Evolutionary conservation across 2,888 invertebrate genomes (phyloP), one percentile per base, ranked within the genome.

Genomic region (Phymatocera aterrima): DNA sequence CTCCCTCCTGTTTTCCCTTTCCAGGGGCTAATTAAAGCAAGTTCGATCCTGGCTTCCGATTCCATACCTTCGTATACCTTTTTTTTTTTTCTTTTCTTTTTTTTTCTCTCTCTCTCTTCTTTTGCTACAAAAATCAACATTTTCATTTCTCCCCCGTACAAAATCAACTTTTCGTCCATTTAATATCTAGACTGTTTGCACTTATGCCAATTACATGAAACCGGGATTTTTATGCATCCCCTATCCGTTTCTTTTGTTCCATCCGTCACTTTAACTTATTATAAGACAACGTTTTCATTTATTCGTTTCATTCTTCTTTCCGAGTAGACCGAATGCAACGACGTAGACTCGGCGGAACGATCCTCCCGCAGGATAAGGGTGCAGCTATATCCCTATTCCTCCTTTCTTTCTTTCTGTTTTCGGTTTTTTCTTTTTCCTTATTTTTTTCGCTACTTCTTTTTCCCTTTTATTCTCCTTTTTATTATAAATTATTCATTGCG

Each of bases 401-500:
- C 4, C 40, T 40, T 37, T 15, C 1, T 18, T 34, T 65, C 21
- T 21, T 24, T 4, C 10, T 31, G 6, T 37, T 8, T 37, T 64
- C 28, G 3, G 2, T 48, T 10, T 48, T 31, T n/a, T 31, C n/a
- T 48, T 51, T 18, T 34, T 34, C 4, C 18, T n/a, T 15, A 1
- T 43, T 46, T 68, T 24, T 28, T 37, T 51, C n/a, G 31, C 28
- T 12, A 51, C 43, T 1, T 48, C n/a, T 28, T 37, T 51, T 6
- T 24, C 3, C 24, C 18, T 64, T n/a, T 28, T 48, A 48, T 48
- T 48, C 21, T 43, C 10, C 12, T 57, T 43, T 28, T 57, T 57
- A 46, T 60, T 60, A 75, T 75, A 75, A 75, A 75, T 75, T 60
- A 75, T 75, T 54, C 75, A 75, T 75, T 60, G 75, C 75, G 70